Evolutionary conservation across 2,113 vertebrate species (phyloP), one percentile per base, ranked within the genome.

Genomic region (Pterocles gutturalis): DNA sequence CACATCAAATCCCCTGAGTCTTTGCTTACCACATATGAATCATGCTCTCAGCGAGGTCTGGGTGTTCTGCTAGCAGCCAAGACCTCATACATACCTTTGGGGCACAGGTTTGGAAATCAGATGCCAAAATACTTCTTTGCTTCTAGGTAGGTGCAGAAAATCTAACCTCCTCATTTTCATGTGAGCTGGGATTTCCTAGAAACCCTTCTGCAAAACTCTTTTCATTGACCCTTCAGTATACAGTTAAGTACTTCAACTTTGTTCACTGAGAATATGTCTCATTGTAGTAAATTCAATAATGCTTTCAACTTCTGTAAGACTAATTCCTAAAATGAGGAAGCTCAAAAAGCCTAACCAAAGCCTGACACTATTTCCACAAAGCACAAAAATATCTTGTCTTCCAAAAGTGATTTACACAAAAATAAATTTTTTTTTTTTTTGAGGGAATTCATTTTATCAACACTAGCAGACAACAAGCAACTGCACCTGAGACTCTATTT

Each of bases 21-120:
- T 66, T 53, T 5, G 3, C 77, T 80, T 61, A 64, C 20, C 70
- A 71, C 10, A 0, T 34, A 96, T 72, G 88, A 88, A 4, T 61
- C 2, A 0, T 31, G 84, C 0, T 89, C 78, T 34, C 77, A 89
- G 51, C 65, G 55, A 77, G 45, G 31, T 54, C 79, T 85, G 58
- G 72, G 57, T 17, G 65, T 54, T 76, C 84, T 53, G 65, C 69
- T 94, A 61, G 45, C 66, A 95, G 72, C 80, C 92, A 85, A 96
- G 51, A 58, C 72, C 87, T 84, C 57, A 31, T 10, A 70, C 8
- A 14, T 14, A 51, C 13, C 65, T 84, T 55, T 55, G 20, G 55
- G 76, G 46, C 8, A 4, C 17, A 61, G 43, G 83, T 29, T 29
- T 69, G 61, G 36, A 85, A 51, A 93, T 64, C 46, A 71, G 58